Percentiles rank a stretch among this genome's conserved stretches.
Evolutionary conservation across 2,888 invertebrate species (phyloP).

Genomic region (Ptychoptera contaminata): DNA sequence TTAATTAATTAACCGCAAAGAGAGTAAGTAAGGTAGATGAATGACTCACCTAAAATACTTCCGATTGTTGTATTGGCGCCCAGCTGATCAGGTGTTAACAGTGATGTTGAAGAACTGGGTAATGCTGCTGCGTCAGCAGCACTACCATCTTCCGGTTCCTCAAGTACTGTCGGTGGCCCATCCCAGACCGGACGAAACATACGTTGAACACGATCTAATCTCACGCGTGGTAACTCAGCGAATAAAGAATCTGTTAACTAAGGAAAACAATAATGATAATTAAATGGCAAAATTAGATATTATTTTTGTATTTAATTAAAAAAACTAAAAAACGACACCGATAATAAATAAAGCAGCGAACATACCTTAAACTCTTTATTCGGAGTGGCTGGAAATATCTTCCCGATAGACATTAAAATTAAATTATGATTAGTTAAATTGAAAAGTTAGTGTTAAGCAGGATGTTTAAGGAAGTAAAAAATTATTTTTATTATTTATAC

Average conservation of each 20-base stretch:
- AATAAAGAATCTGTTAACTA: conserved; percentile 29
- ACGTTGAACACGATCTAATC: conserved; percentile 49
- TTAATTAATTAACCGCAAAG: background rate
- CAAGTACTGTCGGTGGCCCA: conserved; percentile 42
- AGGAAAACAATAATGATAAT: conserved; percentile 2
- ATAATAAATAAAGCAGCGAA: conserved; percentile 5
- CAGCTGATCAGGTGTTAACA: conserved; percentile 15
- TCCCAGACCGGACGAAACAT: conserved; percentile 33
- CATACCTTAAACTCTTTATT: conserved; percentile 29
- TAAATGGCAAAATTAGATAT: background rate
- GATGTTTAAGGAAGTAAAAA: conserved; percentile 3
- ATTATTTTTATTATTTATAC: conserved; percentile 18
- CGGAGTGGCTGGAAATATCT: conserved; percentile 32
- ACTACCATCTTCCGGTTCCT: conserved; percentile 37
- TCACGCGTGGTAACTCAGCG: conserved; percentile 40
- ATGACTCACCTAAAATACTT: conserved; percentile 29
- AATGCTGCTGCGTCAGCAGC: background rate
- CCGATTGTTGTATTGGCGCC: conserved; percentile 29
- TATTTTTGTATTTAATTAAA: background rate
- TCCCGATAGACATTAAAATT: background rate
- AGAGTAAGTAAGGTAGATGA: background rate
- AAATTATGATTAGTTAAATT: background rate
- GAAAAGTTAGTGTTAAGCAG: conserved; percentile 1
- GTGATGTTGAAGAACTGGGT: conserved; percentile 18
- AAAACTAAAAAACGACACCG: background rate